These are phyloP conservation scores for Chaenogobius annularis DNA, from an alignment of 2,113 vertebrate species.

Conservation along the genomic window DNA sequence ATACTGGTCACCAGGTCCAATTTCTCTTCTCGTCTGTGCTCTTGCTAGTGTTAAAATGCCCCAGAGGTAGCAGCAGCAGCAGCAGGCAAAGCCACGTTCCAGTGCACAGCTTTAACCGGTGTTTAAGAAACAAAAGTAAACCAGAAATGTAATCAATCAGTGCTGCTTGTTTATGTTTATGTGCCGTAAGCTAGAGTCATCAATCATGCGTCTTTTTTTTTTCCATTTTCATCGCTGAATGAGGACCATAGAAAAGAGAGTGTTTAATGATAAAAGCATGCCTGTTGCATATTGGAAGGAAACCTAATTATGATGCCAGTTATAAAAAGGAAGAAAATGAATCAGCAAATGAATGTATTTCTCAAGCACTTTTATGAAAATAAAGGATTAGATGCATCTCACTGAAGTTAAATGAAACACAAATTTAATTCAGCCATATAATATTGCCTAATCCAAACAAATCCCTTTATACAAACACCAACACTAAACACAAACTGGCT, in stretches of 20 bases:
- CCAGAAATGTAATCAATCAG: constrained; percentile 75
- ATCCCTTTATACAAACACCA: constrained; percentile 10
- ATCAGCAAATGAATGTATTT: constrained; percentile 62
- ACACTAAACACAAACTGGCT: constrained; percentile 15
- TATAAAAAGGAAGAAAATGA: constrained; percentile 53
- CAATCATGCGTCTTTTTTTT: constrained; percentile 60
- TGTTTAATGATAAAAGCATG: constrained; percentile 59
- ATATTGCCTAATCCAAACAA: constrained; percentile 27
- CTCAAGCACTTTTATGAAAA: constrained; percentile 52
- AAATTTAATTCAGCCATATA: constrained; percentile 17
- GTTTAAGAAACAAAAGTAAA: constrained; percentile 74
- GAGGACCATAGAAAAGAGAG: constrained; percentile 59
- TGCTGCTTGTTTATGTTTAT: constrained; percentile 73
- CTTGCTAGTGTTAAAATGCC: constrained; percentile 51
- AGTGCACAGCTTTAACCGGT: constrained; percentile 61
- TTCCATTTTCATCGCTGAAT: constrained; percentile 43
- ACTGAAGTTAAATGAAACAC: constrained; percentile 33
- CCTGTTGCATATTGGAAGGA: constrained; percentile 66
- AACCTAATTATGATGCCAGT: constrained; percentile 60
- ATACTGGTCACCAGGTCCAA: constrained; percentile 65
- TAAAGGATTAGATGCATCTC: constrained; percentile 48
- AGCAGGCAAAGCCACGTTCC: constrained; percentile 50
- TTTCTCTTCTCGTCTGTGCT: constrained; percentile 57
- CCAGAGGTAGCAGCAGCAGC: constrained; percentile 50
- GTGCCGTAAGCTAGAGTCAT: constrained; percentile 66